A percentile compares a stretch with the other conserved stretches of the same genome.
Conservation (phyloP, 2,113 vertebrate genomes). For the Paedocypris sp. region DNA sequence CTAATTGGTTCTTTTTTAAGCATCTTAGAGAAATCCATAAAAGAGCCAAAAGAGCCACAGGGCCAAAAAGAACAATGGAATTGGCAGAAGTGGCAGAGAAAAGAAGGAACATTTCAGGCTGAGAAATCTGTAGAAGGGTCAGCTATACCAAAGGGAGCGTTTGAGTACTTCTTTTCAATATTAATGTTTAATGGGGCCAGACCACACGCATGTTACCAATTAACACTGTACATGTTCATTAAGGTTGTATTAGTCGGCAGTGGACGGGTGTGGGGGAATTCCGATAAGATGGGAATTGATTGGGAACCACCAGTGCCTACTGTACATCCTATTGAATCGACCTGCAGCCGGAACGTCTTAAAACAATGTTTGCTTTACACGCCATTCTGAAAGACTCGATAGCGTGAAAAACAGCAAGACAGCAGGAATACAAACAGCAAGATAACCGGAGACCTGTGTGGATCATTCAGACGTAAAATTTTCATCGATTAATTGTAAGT, state of each 20-base stretch:
- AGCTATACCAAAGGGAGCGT: conserved; percentile 4
- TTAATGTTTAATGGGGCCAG: conserved; percentile 31
- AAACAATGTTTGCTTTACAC: conserved; percentile 1
- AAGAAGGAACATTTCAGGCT: background rate
- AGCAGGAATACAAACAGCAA: too few species aligned
- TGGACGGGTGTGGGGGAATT: conserved; percentile 32
- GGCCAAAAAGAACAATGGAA: conserved; percentile 21
- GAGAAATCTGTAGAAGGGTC: conserved; percentile 30
- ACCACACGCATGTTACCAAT: conserved; percentile 34
- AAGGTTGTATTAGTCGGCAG: conserved; percentile 34
- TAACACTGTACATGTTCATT: conserved; percentile 38
- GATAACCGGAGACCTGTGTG: too few species aligned
- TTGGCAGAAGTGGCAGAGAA: conserved; percentile 10
- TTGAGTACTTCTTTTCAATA: background rate
- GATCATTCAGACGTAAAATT: too few species aligned
- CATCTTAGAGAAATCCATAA: background rate
- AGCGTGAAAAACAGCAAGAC: too few species aligned
- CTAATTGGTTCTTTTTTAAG: conserved; percentile 21
- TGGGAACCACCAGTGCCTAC: background rate
- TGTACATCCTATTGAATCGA: conserved; percentile 1
- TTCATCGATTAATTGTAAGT: too few species aligned
- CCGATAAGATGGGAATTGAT: conserved; percentile 35
- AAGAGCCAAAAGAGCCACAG: conserved; percentile 1
- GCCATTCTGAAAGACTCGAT: too few species aligned
- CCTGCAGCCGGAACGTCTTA: conserved; percentile 9